Conservation (phyloP, 2,797 vertebrate species). For the Parotocinclus haroldoi region DNA sequence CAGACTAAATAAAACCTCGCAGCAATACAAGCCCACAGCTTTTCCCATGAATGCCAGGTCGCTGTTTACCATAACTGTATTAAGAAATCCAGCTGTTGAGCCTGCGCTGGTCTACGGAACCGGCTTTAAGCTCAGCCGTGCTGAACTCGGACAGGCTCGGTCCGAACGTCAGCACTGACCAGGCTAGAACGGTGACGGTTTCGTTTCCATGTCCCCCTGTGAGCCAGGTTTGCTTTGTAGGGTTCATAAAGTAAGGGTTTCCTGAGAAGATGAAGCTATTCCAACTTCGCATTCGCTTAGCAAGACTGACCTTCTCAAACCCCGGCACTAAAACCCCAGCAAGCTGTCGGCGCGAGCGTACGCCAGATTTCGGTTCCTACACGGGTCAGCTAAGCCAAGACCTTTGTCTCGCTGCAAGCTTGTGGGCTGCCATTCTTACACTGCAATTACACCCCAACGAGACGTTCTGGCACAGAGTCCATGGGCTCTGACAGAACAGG, state of each 20-base stretch:
- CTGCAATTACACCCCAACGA: slow-evolving; percentile 36
- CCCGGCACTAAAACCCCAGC: slow-evolving; percentile 18
- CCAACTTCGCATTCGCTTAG: too few species aligned
- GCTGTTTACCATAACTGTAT: slow-evolving; percentile 50
- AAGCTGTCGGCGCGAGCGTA: not conserved
- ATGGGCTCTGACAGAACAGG: slow-evolving; percentile 23
- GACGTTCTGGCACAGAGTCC: slow-evolving; percentile 24
- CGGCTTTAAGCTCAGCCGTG: slow-evolving; percentile 38
- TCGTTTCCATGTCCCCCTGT: not conserved
- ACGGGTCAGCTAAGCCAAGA: slow-evolving; percentile 28
- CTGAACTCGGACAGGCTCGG: too few species aligned
- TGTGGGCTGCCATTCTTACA: slow-evolving; percentile 38
- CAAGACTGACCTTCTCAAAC: slow-evolving; percentile 35
- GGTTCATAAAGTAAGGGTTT: too few species aligned
- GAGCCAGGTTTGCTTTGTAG: not conserved
- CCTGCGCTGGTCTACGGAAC: slow-evolving; percentile 25
- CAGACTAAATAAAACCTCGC: slow-evolving; percentile 46
- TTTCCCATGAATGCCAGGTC: slow-evolving; percentile 46
- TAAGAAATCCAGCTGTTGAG: slow-evolving; percentile 46
- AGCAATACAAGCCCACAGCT: slow-evolving; percentile 38
- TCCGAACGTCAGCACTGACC: too few species aligned
- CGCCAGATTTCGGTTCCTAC: not conserved
- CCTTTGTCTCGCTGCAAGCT: slow-evolving; percentile 31
- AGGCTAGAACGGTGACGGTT: not conserved
- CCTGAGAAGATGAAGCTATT: too few species aligned